These are phyloP conservation scores for Pseudomyrmex pallidus DNA, from an alignment of 1,140 invertebrate genomes.

Conservation along the genomic window DNA sequence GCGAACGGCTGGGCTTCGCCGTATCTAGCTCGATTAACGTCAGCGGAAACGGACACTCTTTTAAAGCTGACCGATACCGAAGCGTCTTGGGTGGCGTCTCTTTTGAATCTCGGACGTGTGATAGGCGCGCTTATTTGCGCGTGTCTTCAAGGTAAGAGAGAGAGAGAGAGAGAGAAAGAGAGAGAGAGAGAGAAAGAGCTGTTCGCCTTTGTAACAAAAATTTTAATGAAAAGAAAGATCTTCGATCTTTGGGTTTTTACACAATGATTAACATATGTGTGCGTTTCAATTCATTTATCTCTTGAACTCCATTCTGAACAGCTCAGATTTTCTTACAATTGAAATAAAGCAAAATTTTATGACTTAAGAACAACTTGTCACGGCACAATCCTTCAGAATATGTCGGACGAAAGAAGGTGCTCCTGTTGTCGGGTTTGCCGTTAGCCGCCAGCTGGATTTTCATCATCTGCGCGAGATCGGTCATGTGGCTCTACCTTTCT, in stretches of 20 bases:
- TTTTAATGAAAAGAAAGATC: too few species aligned
- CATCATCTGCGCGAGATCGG: slow-evolving; percentile 80
- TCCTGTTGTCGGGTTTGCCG: slow-evolving; percentile 84
- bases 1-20: slow-evolving; percentile 83
- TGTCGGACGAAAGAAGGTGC: slow-evolving; percentile 85
- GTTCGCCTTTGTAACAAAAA: not conserved
- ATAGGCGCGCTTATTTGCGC: slow-evolving; percentile 78
- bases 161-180: too few species aligned
- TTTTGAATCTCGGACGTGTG: slow-evolving; percentile 81
- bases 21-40: slow-evolving; percentile 81
- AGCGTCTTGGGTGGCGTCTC: slow-evolving; percentile 82
- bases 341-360: slow-evolving; percentile 36
- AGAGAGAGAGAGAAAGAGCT: too few species aligned
- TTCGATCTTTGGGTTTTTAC: too few species aligned
- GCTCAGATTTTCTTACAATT: not conserved
- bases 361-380: slow-evolving; percentile 68
- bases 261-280: not conserved
- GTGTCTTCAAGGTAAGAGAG: slow-evolving; percentile 78
- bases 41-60: slow-evolving; percentile 65
- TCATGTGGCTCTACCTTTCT: slow-evolving; percentile 83
- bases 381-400: slow-evolving; percentile 81
- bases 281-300: not conserved
- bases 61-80: slow-evolving; percentile 77
- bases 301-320: not conserved
- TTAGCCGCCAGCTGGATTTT: slow-evolving; percentile 85